phyloP scores from a whole-genome alignment of 2,113 vertebrate species.

The Sebastes fasciatus region DNA sequence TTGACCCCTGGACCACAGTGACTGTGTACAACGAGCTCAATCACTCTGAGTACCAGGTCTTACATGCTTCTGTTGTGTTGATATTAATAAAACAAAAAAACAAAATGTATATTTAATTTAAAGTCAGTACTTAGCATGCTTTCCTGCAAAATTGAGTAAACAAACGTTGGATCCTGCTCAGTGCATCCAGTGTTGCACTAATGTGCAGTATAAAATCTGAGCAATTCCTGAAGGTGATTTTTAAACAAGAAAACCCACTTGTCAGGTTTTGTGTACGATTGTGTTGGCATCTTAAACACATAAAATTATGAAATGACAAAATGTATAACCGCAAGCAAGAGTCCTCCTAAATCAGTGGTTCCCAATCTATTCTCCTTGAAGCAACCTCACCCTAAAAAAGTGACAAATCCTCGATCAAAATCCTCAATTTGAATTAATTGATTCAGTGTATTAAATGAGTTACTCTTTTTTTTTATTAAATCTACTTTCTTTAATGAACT shows the following conservation, averaged over 20 bases:
- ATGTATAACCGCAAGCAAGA: neutral
- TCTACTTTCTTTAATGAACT: no score
- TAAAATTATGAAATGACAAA: neutral
- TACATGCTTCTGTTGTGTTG: neutral
- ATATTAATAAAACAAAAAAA: neutral
- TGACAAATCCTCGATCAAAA: no score
- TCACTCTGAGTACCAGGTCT: conserved; percentile 65
- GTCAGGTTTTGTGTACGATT: neutral
- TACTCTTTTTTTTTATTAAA: no score
- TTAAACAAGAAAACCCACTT: neutral
- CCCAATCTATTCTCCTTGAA: no score
- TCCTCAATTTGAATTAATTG: no score
- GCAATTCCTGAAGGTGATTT: no score
- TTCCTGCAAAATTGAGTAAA: neutral
- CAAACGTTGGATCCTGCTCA: neutral
- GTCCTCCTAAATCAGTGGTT: neutral
- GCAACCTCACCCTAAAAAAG: no score
- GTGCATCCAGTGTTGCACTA: neutral
- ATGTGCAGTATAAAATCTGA: neutral
- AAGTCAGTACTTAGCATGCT: neutral
- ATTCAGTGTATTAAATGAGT: no score
- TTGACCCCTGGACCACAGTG: conserved; percentile 68
- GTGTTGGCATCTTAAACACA: no score
- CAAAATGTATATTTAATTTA: neutral
- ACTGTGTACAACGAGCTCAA: conserved; percentile 75